Evolutionary conservation across 2,113 vertebrate species (phyloP).

Genomic region (rat (Rattus norvegicus)): DNA sequence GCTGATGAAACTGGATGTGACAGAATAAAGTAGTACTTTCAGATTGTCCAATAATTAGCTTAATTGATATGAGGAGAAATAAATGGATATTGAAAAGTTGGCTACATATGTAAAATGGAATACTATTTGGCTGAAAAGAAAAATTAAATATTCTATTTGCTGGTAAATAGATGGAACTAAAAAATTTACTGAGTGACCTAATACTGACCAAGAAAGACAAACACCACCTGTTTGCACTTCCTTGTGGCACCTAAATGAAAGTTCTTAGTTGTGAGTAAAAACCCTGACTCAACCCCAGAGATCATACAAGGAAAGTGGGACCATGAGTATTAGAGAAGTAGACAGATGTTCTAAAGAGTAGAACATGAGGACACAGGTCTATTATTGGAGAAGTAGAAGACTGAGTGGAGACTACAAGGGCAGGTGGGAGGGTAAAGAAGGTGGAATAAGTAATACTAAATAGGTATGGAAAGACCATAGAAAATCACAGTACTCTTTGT

Average conservation of each 20-base stretch:
- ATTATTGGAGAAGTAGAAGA: background rate
- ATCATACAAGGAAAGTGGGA: background rate
- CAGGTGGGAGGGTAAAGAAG: background rate
- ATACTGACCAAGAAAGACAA: background rate
- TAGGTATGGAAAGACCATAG: background rate
- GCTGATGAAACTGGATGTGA: background rate
- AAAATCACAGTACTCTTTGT: background rate
- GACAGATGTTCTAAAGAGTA: background rate
- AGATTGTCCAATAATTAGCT: background rate
- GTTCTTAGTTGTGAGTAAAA: background rate
- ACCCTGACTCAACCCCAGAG: background rate
- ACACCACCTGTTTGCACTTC: background rate
- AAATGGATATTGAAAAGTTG: background rate
- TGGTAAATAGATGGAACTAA: background rate
- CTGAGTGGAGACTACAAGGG: fast-evolving
- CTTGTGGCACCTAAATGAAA: background rate
- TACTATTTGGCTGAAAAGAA: background rate
- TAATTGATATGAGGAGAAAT: background rate
- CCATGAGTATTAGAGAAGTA: background rate
- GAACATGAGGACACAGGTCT: background rate
- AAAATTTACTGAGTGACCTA: background rate
- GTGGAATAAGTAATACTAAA: background rate
- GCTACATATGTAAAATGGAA: background rate
- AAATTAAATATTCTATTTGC: background rate
- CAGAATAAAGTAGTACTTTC: background rate